Percentiles rank a stretch among this genome's conserved stretches.
phyloP scores from a whole-genome alignment of 2,113 vertebrate genomes.

The Crotophaga sulcirostris region DNA sequence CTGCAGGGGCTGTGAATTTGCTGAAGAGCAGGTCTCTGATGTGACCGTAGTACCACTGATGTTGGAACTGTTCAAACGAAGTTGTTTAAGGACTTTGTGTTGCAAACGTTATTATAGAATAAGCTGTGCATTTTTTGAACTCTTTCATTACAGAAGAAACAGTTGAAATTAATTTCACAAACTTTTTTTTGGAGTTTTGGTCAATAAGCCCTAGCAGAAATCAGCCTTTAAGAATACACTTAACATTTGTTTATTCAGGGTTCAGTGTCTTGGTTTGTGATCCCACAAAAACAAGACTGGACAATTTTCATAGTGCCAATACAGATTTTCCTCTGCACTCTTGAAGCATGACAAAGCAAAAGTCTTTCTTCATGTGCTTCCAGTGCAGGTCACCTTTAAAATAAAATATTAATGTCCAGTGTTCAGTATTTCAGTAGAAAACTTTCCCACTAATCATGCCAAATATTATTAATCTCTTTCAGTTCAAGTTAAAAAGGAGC shows the following conservation, averaged over 20 bases:
- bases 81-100: not conserved
- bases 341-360: slow-evolving; percentile 36
- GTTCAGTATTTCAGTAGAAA: slow-evolving; percentile 10
- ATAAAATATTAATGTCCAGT: slow-evolving; percentile 26
- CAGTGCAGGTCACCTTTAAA: slow-evolving; percentile 51
- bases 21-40: not conserved
- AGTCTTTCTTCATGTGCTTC: not conserved
- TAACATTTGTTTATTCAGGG: not conserved
- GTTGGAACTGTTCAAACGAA: not conserved
- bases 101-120: not conserved
- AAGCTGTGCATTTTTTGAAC: not conserved
- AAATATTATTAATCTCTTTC: slow-evolving; percentile 29
- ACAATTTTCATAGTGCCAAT: not conserved
- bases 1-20: not conserved
- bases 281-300: not conserved
- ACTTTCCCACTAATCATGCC: slow-evolving; percentile 1
- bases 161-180: not conserved
- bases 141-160: not conserved
- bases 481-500: slow-evolving; percentile 29
- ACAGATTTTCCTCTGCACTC: not conserved
- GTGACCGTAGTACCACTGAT: not conserved
- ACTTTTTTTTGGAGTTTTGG: not conserved
- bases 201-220: not conserved
- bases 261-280: not conserved
- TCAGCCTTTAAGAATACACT: not conserved